These are phyloP conservation scores for Galerucella pusilla DNA, from an alignment of 2,888 invertebrate species.

Conservation along the genomic window DNA sequence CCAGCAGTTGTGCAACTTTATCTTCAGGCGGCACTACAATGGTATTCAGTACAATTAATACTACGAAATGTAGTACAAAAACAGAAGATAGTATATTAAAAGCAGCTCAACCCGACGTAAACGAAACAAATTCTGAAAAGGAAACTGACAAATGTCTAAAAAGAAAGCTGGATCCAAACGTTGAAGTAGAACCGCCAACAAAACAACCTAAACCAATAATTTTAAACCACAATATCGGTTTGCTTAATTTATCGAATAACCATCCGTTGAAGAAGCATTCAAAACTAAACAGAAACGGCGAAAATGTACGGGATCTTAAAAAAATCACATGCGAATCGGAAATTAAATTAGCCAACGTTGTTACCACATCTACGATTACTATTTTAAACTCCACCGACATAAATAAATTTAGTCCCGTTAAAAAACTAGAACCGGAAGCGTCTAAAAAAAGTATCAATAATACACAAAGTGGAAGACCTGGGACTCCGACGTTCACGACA, in stretches of 20 bases:
- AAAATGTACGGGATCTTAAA: constrained; percentile 36
- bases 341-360: constrained; percentile 13
- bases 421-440: constrained; percentile 9
- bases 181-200: constrained; percentile 47
- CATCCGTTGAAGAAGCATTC: constrained; percentile 60
- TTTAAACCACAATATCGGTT: constrained; percentile 58
- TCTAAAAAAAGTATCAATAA: constrained; percentile 7
- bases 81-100: constrained; percentile 37
- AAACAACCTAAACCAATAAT: constrained; percentile 59
- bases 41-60: constrained; percentile 56
- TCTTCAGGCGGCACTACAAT: constrained; percentile 54
- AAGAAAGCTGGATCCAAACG: constrained; percentile 44
- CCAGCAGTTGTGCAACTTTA: constrained; percentile 39
- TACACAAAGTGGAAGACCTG: constrained; percentile 31
- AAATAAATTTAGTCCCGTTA: neutral
- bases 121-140: constrained; percentile 10
- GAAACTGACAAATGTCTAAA: constrained; percentile 45
- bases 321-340: constrained; percentile 8
- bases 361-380: neutral
- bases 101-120: constrained; percentile 1
- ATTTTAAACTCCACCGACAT: neutral
- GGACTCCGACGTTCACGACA: constrained; percentile 35
- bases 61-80: constrained; percentile 55
- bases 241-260: constrained; percentile 62
- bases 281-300: constrained; percentile 53